Base-by-base conservation (phyloP, 2,888 invertebrate genomes). In the Gandaritis pyraliata region DNA sequence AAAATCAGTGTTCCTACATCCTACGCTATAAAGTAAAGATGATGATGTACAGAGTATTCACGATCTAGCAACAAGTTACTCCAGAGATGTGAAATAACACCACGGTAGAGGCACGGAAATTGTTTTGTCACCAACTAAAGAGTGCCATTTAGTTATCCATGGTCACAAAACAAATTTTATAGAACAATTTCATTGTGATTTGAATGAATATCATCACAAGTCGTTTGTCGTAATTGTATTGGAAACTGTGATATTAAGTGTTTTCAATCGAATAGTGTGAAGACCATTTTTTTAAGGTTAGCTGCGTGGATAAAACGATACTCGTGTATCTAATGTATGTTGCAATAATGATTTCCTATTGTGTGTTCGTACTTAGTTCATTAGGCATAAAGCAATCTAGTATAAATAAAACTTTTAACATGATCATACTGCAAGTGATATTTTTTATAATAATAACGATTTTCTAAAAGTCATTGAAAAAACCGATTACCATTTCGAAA, bases 221-320 rank as follows among this genome's bases (percentile, higher is more conserved):
- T 78, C 74, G 74, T 76, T 79, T 73, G 78, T 81, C 74, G 82
- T 77, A n/a, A 79, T 73, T 86, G 85, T 87, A 88, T 91, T 90
- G 90, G 82, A 89, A 91, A 90, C 91, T 92, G 92, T 92, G 92
- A 92, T 92, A 92, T 89, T 88, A 79, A 84, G 82, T 89, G 87
- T 89, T 90, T 91, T 89, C 90, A 89, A 90, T 88, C 80, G 72
- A 80, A 73, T 81, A 70, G 75, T 78, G 77, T 80, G 80, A 83
- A 81, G 81, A 81, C n/a, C 79, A 78, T 78, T 47, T 23, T 76
- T 69, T 73, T 78, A 76, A 77, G 64, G 74, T 77, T 74, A 75
- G 67, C 68, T 77, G 76, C 74, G 75, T 79, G 73, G 71, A 71
- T 72, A 68, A 72, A 66, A 57, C 60, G 65, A 69, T 67, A 70